phyloP scores from a whole-genome alignment of 2,113 vertebrate genomes.

The Phrynocephalus versicolor region DNA sequence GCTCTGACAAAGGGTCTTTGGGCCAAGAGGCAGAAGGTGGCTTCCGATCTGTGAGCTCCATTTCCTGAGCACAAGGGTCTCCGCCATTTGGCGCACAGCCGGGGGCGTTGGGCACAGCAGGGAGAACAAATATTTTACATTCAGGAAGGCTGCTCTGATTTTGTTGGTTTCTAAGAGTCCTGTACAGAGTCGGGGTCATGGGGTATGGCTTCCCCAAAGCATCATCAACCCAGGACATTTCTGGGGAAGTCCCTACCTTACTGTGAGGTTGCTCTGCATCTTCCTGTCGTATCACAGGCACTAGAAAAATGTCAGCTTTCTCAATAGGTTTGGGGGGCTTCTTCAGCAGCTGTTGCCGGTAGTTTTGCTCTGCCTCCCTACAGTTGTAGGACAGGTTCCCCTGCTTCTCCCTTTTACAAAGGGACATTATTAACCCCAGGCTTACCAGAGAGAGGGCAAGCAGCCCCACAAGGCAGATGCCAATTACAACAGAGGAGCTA shows the following conservation, averaged over 20 bases:
- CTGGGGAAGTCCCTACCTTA: slow-evolving; percentile 19
- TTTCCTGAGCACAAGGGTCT: slow-evolving; percentile 25
- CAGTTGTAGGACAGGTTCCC: slow-evolving; percentile 92
- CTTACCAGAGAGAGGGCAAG: slow-evolving; percentile 80
- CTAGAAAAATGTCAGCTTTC: slow-evolving; percentile 90
- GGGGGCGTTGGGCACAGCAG: slow-evolving; percentile 56
- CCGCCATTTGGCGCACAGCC: slow-evolving; percentile 70
- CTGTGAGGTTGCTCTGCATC: slow-evolving; percentile 57
- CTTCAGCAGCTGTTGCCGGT: slow-evolving; percentile 87
- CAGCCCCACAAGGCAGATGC: slow-evolving; percentile 81
- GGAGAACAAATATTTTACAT: slow-evolving; percentile 62
- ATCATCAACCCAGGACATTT: rapidly evolving
- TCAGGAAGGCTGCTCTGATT: slow-evolving; percentile 61
- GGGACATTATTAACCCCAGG: slow-evolving; percentile 79
- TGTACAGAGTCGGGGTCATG: slow-evolving; percentile 80
- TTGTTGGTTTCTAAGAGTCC: slow-evolving; percentile 83
- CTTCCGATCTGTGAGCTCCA: slow-evolving; percentile 59
- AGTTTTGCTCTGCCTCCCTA: slow-evolving; percentile 87
- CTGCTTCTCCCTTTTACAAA: slow-evolving; percentile 84
- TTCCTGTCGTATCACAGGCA: slow-evolving; percentile 79
- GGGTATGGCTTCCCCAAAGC: slow-evolving; percentile 68
- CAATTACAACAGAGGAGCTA: slow-evolving; percentile 77
- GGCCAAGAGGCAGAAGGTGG: background rate
- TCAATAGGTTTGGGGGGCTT: slow-evolving; percentile 91
- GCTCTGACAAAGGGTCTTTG: slow-evolving; percentile 10